Conservation (phyloP, 2,888 invertebrate species). For the Drosophila anomelani region DNA sequence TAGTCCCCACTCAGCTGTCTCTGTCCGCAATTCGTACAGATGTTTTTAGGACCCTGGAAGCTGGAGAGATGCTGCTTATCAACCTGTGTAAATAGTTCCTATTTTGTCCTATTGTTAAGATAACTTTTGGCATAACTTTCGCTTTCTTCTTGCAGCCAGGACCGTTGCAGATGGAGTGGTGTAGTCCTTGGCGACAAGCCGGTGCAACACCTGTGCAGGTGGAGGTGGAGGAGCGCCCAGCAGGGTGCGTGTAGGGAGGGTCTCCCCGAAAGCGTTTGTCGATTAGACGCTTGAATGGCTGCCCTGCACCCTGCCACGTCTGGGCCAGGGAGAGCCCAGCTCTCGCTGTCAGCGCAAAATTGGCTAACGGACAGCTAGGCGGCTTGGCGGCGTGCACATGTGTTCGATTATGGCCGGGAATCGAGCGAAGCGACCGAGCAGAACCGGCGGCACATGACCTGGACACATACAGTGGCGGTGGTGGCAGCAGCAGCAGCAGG, state of each 20-base stretch:
- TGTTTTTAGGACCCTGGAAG: neutral
- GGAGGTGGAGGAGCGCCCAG: neutral
- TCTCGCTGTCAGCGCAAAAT: slow-evolving; percentile 33
- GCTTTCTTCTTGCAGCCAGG: neutral
- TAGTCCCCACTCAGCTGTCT: neutral
- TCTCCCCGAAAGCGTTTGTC: slow-evolving; percentile 18
- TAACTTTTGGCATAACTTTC: neutral
- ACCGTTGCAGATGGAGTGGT: neutral
- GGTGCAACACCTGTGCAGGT: slow-evolving; percentile 23
- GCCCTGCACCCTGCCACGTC: slow-evolving; percentile 4
- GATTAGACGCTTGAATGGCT: slow-evolving; percentile 69
- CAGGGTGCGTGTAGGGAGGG: slow-evolving; percentile 5
- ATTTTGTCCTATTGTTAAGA: neutral
- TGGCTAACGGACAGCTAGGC: slow-evolving; percentile 45
- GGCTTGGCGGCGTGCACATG: slow-evolving; percentile 44
- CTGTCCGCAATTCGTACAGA: neutral
- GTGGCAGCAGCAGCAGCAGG: neutral
- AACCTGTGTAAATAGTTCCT: neutral
- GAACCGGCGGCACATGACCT: slow-evolving; percentile 64
- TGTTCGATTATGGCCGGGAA: slow-evolving; percentile 69
- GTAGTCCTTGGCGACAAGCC: neutral
- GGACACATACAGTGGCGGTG: slow-evolving; percentile 14
- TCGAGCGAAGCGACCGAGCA: slow-evolving; percentile 80
- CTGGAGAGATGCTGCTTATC: too few species aligned
- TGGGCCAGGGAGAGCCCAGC: slow-evolving; percentile 6